Evolutionary conservation across 2,888 invertebrate species (phyloP).

Genomic region (Aphidoletes aphidimyza): DNA sequence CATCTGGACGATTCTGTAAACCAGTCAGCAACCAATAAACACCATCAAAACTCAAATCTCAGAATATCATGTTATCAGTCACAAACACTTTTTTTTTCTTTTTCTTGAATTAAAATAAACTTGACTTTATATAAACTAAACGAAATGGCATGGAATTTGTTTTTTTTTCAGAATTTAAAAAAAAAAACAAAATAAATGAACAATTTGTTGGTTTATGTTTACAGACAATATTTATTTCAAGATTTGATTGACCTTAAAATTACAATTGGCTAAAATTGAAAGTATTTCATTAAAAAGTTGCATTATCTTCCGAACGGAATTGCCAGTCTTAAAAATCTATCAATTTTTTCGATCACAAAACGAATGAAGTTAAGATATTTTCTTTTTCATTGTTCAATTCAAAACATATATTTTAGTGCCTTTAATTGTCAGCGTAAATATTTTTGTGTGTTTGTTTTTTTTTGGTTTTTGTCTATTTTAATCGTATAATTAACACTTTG

Average conservation of each 20-base stretch:
- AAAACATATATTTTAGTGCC: background rate
- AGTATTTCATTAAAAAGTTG: background rate
- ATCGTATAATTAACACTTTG: background rate
- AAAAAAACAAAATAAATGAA: background rate
- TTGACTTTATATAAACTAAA: too few relatives aligned
- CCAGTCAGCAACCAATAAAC: constrained; percentile 2
- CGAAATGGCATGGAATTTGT: too few relatives aligned
- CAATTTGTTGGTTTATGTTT: background rate
- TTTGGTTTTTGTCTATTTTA: background rate
- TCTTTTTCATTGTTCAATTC: background rate
- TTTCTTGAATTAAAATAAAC: too few relatives aligned
- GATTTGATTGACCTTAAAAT: background rate
- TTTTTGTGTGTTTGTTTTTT: background rate
- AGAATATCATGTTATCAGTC: too few relatives aligned
- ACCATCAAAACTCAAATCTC: too few relatives aligned
- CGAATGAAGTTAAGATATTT: background rate
- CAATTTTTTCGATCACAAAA: constrained; percentile 11
- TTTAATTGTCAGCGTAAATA: background rate
- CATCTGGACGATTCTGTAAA: constrained; percentile 66
- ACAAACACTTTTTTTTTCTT: background rate
- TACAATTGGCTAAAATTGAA: constrained; percentile 3
- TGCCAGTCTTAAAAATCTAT: background rate
- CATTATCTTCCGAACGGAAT: background rate
- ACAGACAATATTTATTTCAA: constrained; percentile 8
- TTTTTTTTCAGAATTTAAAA: too few relatives aligned